A percentile compares a stretch with the other conserved stretches of the same genome.
Evolutionary conservation across 2,888 invertebrate genomes (phyloP).

Genomic region (Rhamphomyia laevipes): DNA sequence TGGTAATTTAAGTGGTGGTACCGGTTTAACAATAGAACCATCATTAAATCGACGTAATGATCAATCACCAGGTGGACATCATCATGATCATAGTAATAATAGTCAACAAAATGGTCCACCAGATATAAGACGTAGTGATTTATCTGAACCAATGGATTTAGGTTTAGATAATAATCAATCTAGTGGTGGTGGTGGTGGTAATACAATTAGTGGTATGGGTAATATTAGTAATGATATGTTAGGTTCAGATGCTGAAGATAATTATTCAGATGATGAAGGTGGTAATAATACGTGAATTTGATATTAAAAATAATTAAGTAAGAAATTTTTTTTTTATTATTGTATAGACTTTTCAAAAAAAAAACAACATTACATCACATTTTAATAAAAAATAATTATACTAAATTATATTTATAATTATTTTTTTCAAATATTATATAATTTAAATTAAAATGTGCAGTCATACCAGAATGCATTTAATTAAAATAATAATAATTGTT

Average conservation of each 20-base stretch:
- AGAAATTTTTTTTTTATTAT: background rate
- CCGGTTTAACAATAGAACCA: slow-evolving; percentile 31
- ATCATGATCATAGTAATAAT: slow-evolving; percentile 11
- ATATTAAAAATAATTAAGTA: background rate
- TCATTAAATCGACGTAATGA: slow-evolving; percentile 21
- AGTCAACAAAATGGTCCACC: slow-evolving; percentile 14
- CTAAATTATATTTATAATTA: too few relatives aligned
- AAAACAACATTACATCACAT: background rate
- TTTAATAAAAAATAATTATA: too few relatives aligned
- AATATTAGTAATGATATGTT: background rate
- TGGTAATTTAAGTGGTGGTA: slow-evolving; percentile 10
- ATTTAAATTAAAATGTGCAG: too few relatives aligned
- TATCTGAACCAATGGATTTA: slow-evolving; percentile 36
- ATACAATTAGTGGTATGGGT: slow-evolving; percentile 23
- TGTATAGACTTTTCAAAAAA: background rate
- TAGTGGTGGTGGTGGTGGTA: slow-evolving; percentile 32
- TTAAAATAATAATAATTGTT: too few relatives aligned
- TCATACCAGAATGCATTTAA: too few relatives aligned
- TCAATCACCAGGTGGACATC: slow-evolving; percentile 19
- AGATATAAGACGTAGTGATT: slow-evolving; percentile 30
- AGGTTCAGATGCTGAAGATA: slow-evolving; percentile 32
- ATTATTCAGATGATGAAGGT: slow-evolving; percentile 36
- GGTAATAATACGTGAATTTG: slow-evolving; percentile 31
- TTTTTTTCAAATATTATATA: too few relatives aligned
- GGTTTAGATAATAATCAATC: slow-evolving; percentile 33